These are phyloP conservation scores for Enchytraeus crypticus DNA, from an alignment of 2,888 invertebrate species.

Conservation along the genomic window DNA sequence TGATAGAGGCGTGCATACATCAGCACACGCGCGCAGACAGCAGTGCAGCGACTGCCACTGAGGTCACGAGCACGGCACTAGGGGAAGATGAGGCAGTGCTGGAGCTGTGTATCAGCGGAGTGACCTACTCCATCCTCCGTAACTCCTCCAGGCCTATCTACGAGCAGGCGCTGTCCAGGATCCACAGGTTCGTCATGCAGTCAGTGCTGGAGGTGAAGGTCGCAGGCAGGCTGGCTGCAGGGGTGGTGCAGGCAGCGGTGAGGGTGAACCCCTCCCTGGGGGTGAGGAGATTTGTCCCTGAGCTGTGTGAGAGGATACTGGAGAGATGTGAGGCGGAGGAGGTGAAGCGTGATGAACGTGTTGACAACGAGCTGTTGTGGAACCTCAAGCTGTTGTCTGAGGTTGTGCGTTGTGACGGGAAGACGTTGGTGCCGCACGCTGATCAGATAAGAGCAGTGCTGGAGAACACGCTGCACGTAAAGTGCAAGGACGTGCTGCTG, in stretches of 20 bases:
- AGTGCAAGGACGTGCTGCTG: conserved; percentile 60
- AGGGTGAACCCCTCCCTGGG: conserved; percentile 40
- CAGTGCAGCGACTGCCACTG: too few species aligned
- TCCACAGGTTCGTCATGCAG: conserved; percentile 62
- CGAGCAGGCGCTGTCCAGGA: conserved; percentile 62
- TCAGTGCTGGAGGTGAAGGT: conserved; percentile 74
- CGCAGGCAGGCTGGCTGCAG: conserved; percentile 70
- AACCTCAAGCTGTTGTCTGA: conserved; percentile 63
- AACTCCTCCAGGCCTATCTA: conserved; percentile 64
- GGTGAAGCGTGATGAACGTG: conserved; percentile 62
- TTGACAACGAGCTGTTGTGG: conserved; percentile 70
- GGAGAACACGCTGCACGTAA: conserved; percentile 62
- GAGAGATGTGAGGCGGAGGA: conserved; percentile 50
- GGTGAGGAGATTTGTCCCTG: conserved; percentile 64
- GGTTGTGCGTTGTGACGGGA: conserved; percentile 61
- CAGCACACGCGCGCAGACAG: conserved; percentile 29
- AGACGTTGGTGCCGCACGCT: conserved; percentile 59
- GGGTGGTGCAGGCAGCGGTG: conserved; percentile 58
- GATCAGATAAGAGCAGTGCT: conserved; percentile 61
- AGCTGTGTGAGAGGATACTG: conserved; percentile 36
- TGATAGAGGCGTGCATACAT: conserved; percentile 48
- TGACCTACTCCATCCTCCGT: conserved; percentile 61
- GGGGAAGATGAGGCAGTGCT: conserved; percentile 64
- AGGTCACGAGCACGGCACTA: conserved; percentile 52
- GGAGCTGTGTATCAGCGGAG: conserved; percentile 63